These are phyloP conservation scores for Platanista minor DNA, from an alignment of 2,113 vertebrate genomes.

Conservation along the genomic window DNA sequence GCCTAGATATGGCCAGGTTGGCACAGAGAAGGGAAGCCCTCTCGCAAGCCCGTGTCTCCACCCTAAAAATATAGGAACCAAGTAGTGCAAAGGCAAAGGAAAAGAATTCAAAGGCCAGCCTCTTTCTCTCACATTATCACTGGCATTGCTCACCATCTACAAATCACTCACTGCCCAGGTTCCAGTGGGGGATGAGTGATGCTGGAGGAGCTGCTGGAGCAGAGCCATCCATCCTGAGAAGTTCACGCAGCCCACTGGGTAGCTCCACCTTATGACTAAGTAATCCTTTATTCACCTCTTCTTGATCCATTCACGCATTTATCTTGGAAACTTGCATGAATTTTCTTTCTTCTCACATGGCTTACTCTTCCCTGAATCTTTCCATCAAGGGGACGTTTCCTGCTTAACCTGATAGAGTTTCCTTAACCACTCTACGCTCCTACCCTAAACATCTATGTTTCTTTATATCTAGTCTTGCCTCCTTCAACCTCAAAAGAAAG, in stretches of 20 bases:
- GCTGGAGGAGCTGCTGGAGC: neutral
- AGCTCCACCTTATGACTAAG: neutral
- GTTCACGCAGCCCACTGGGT: neutral
- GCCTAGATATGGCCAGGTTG: neutral
- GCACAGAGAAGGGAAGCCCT: neutral
- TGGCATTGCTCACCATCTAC: neutral
- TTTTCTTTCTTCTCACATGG: neutral
- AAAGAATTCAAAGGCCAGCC: neutral
- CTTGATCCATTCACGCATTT: neutral
- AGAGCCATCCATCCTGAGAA: neutral
- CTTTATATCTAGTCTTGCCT: neutral
- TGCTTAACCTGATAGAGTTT: neutral
- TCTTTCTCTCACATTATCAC: neutral
- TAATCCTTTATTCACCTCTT: neutral
- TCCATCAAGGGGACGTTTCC: neutral
- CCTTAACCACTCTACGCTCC: neutral
- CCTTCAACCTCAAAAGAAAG: neutral
- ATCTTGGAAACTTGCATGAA: neutral
- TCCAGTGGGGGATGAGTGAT: neutral
- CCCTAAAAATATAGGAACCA: neutral
- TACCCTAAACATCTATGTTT: neutral
- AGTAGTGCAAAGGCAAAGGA: neutral
- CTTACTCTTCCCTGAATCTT: neutral
- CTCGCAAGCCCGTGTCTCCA: neutral
- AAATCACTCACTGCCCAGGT: neutral